Evolutionary conservation across 2,113 vertebrate genomes (phyloP).

Genomic region (Isurus oxyrinchus): DNA sequence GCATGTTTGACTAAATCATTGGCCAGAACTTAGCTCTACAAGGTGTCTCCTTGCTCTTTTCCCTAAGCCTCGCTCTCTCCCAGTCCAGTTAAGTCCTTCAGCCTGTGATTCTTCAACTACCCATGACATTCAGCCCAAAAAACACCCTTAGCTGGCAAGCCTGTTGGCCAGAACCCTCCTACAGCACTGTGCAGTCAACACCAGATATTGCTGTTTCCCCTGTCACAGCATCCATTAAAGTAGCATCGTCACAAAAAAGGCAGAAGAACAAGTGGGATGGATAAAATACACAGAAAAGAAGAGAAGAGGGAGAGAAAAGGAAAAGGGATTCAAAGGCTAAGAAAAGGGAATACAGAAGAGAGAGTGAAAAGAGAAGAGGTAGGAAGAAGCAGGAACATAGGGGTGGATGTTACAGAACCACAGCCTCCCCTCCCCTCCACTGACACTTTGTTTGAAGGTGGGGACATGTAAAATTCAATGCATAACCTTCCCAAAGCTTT

Average conservation of each 20-base stretch:
- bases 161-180: background rate
- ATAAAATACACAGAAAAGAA: background rate
- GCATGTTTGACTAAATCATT: background rate
- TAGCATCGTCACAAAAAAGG: background rate
- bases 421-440: too few relatives aligned
- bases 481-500: too few relatives aligned
- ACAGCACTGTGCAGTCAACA: background rate
- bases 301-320: background rate
- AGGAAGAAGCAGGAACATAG: background rate
- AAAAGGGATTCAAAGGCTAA: background rate
- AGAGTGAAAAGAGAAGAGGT: background rate
- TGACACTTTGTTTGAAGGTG: too few relatives aligned
- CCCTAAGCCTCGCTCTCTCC: too few relatives aligned
- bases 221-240: background rate
- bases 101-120: background rate
- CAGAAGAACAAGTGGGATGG: background rate
- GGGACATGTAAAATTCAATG: too few relatives aligned
- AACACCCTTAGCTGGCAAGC: background rate
- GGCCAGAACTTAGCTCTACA: background rate
- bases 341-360: background rate
- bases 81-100: background rate
- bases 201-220: background rate
- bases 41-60: background rate
- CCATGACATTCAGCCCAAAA: background rate
- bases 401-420: too few relatives aligned